phyloP scores from a whole-genome alignment of 2,797 vertebrate genomes.

The Anniella stebbinsi region DNA sequence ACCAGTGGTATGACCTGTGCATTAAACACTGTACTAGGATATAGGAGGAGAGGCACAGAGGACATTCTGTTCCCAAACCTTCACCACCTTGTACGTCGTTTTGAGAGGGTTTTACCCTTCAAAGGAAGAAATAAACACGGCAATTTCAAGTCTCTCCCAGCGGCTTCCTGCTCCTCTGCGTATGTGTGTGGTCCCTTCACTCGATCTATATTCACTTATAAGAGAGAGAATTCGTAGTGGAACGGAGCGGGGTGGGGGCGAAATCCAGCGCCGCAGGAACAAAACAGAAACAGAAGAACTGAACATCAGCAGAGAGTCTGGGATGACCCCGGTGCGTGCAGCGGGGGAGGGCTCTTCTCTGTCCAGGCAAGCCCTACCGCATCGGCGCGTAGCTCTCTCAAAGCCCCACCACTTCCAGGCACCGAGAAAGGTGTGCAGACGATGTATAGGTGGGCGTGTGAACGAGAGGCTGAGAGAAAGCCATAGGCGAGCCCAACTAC shows the following conservation, averaged over 20 bases:
- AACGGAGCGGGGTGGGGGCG: background rate
- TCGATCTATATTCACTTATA: background rate
- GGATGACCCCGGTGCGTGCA: background rate
- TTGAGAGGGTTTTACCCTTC: too few relatives aligned
- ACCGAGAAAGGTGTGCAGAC: background rate
- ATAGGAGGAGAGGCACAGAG: too few relatives aligned
- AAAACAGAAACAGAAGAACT: background rate
- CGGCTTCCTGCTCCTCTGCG: background rate
- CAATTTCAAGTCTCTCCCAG: background rate
- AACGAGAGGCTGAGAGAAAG: background rate
- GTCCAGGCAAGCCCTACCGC: background rate
- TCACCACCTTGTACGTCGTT: too few relatives aligned
- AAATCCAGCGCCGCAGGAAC: too few relatives aligned
- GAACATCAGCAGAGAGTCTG: background rate
- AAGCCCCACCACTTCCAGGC: background rate
- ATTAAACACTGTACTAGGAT: too few relatives aligned
- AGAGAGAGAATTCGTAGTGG: too few relatives aligned
- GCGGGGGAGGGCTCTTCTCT: background rate
- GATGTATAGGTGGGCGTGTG: background rate
- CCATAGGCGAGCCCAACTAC: background rate
- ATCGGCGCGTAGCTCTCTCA: background rate
- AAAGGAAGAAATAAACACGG: too few relatives aligned
- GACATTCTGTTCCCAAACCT: too few relatives aligned
- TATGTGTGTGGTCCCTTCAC: too few relatives aligned
- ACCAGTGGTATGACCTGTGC: too few relatives aligned